Conservation (phyloP, 2,797 vertebrate species). For the Chiroxiphia lanceolata region DNA sequence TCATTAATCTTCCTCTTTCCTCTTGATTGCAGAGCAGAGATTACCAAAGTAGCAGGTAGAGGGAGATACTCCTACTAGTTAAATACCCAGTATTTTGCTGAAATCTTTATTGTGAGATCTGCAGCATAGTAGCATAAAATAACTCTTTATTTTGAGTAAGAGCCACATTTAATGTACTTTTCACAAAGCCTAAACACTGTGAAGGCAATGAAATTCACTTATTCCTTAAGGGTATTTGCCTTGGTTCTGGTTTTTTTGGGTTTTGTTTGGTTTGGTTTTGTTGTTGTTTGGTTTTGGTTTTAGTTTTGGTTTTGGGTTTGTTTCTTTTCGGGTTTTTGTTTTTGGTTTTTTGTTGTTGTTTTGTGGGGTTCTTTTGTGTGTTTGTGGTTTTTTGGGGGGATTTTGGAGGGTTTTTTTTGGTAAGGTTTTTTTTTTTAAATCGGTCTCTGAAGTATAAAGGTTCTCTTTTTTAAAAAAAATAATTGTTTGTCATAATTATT, state of each 20-base stretch:
- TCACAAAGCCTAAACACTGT: background rate
- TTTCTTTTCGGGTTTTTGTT: background rate
- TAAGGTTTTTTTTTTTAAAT: background rate
- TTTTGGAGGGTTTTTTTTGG: background rate
- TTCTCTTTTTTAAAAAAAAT: background rate
- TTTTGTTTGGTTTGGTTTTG: too few relatives aligned
- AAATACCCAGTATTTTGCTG: background rate
- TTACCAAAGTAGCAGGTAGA: background rate
- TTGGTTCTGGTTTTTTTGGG: background rate
- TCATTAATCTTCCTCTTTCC: background rate
- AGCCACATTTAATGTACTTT: background rate
- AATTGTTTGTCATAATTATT: background rate
- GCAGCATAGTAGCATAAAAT: background rate
- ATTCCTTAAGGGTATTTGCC: background rate
- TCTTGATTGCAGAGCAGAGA: background rate
- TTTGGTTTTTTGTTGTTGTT: background rate
- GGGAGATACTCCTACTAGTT: background rate
- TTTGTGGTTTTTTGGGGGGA: too few relatives aligned
- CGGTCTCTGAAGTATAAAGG: background rate
- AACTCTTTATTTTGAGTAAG: background rate
- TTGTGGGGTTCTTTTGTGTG: too few relatives aligned
- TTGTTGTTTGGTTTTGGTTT: too few relatives aligned
- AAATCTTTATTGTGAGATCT: background rate
- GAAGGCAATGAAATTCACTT: background rate
- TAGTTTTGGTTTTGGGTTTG: too few relatives aligned